Base-by-base conservation (phyloP, 2,888 invertebrate species). In the Pollenia angustigena region DNA sequence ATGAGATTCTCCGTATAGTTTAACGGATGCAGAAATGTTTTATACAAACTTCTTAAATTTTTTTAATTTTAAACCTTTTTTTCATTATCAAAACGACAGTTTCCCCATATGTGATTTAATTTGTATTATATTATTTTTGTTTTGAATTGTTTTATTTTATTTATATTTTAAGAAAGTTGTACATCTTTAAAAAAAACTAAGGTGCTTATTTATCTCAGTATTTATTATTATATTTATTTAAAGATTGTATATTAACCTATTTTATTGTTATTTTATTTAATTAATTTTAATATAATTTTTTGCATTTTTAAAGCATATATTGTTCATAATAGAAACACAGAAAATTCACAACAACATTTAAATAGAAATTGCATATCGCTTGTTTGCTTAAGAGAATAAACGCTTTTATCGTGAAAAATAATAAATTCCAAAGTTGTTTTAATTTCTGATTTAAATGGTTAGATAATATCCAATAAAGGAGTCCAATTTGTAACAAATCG, bases 351-450 rank as follows among this genome's bases (percentile, higher is more conserved):
- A 16, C 42, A 72, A 48, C 32, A 56, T 68, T 18, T 40, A 66
- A 72, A 69, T 52, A 54, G 42, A 84, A 58, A 44, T 81, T 78
- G 81, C 87, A 87, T 81, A 84, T 84, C 83, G 84, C 81, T 81
- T 78, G n/a, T 72, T 56, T 76, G 80, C 76, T 72, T 44, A 60
- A 56, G 23, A 71, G 69, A 87, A 87, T 84, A 84, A 84, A 87
- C 48, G 84, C 84, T 87, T 87, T 87, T 62, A 84, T 78, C 52
- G 84, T 84, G 23, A 83, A 76, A 32, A 32, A 0, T 32, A 32
- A 66, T 58, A 62, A 12, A 68, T 58, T 9, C 44, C 9, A 72
- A 18, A 14, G 12, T 60, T 60, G 46, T 66, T 60, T 50, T 71
- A 12, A 52, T 66, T 71, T 48, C 44, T 18, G 10, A 11, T 1